These are phyloP conservation scores for Hylaeus anthracinus DNA, from an alignment of 1,140 invertebrate species.

Conservation along the genomic window DNA sequence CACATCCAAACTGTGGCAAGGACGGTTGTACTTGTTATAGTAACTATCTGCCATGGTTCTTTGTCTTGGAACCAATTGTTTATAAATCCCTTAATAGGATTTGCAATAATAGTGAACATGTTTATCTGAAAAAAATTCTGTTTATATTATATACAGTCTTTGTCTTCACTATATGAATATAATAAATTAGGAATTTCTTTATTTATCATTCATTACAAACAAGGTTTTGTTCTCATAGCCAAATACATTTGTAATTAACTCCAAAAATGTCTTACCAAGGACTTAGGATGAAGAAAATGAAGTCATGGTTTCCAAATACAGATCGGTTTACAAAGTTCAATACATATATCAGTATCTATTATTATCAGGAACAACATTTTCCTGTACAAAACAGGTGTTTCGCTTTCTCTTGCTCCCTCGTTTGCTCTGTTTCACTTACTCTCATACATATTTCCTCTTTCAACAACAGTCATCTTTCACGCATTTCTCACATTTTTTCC, in stretches of 20 bases:
- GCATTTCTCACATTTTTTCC: neutral
- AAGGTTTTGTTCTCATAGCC: no score
- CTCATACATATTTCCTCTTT: neutral
- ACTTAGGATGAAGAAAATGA: no score
- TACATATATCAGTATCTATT: neutral
- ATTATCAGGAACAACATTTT: neutral
- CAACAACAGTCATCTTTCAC: neutral
- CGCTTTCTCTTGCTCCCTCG: neutral
- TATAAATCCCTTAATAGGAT: conserved; percentile 64
- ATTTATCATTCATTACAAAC: no score
- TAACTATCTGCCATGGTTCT: conserved; percentile 89
- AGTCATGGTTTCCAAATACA: neutral
- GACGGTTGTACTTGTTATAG: conserved; percentile 86
- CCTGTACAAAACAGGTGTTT: neutral
- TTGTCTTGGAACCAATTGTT: conserved; percentile 84
- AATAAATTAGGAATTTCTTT: no score
- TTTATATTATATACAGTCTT: neutral
- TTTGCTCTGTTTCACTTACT: neutral
- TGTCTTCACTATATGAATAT: no score
- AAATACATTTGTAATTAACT: no score
- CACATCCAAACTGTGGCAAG: conserved; percentile 86
- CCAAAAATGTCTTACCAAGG: no score
- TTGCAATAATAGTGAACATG: neutral
- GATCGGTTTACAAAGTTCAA: neutral
- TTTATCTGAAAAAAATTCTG: conserved; percentile 43